phyloP scores from a whole-genome alignment of 2,113 vertebrate genomes.

The Sander vitreus region DNA sequence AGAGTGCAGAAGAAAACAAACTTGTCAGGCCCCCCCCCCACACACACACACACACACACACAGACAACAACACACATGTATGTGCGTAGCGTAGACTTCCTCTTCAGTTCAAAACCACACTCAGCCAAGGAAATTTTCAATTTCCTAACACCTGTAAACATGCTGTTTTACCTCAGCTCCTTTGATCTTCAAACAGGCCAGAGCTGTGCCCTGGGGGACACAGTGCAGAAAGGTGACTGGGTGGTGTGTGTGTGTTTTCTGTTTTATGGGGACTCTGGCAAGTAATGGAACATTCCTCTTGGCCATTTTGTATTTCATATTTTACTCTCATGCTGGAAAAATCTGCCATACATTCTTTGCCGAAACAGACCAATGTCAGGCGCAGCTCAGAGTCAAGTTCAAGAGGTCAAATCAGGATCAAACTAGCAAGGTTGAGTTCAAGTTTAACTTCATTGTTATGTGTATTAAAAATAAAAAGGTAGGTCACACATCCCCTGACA shows the following conservation, averaged over 20 bases:
- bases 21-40: background rate
- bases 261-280: slow-evolving; percentile 65
- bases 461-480: too few species aligned
- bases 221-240: slow-evolving; percentile 66
- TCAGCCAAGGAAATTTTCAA: slow-evolving; percentile 76
- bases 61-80: background rate
- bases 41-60: too few species aligned
- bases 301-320: slow-evolving; percentile 63
- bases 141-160: slow-evolving; percentile 82
- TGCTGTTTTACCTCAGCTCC: slow-evolving; percentile 71
- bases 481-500: too few species aligned
- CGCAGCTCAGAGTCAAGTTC: background rate
- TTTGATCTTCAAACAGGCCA: slow-evolving; percentile 81
- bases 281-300: slow-evolving; percentile 62
- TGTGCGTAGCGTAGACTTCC: slow-evolving; percentile 34
- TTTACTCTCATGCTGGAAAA: slow-evolving; percentile 9
- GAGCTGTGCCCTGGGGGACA: slow-evolving; percentile 68
- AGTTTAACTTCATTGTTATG: too few species aligned
- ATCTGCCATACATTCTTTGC: background rate
- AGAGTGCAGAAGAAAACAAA: background rate
- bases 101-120: slow-evolving; percentile 58
- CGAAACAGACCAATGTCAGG: background rate
- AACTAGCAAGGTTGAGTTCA: background rate
- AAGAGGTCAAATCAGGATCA: background rate
- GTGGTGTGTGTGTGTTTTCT: slow-evolving; percentile 55